These are phyloP conservation scores for Drosophila tropicalis DNA, from an alignment of 1,140 invertebrate genomes.

Conservation along the genomic window DNA sequence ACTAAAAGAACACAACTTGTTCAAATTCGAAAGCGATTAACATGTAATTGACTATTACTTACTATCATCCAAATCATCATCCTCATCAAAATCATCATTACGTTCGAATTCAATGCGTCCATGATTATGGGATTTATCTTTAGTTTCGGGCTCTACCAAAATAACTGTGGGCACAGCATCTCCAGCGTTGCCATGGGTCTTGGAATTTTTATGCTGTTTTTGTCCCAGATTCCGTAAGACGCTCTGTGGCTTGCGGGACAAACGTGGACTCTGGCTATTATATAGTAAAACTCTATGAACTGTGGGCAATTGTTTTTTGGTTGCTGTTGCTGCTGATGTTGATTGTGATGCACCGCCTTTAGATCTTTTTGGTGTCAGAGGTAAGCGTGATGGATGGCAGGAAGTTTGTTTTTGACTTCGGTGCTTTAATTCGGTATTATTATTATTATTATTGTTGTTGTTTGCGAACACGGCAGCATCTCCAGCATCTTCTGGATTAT, in stretches of 20 bases:
- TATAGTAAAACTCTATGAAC: conserved; percentile 73
- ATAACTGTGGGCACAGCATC: conserved; percentile 38
- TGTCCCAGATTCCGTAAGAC: conserved; percentile 40
- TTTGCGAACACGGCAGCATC: conserved; percentile 36
- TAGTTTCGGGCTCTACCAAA: conserved; percentile 44
- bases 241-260: conserved; percentile 61
- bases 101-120: conserved; percentile 39
- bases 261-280: conserved; percentile 71
- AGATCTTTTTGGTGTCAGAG: conserved; percentile 49
- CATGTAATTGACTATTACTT: conserved; percentile 7
- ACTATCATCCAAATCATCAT: conserved; percentile 75
- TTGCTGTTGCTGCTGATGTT: conserved; percentile 12
- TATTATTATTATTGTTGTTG: conserved; percentile 50
- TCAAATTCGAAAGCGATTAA: neutral
- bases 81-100: conserved; percentile 65
- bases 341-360: conserved; percentile 38
- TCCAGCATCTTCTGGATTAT: conserved; percentile 12
- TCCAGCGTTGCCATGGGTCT: conserved; percentile 19
- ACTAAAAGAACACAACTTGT: conserved; percentile 36
- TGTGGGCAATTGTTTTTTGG: conserved; percentile 60
- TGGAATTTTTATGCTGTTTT: conserved; percentile 39
- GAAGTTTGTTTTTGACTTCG: conserved; percentile 19
- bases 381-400: conserved; percentile 36
- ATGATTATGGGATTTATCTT: conserved; percentile 18
- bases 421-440: conserved; percentile 17